Evolutionary conservation across 2,113 vertebrate species (phyloP).

Genomic region (Falcunculus frontatus): DNA sequence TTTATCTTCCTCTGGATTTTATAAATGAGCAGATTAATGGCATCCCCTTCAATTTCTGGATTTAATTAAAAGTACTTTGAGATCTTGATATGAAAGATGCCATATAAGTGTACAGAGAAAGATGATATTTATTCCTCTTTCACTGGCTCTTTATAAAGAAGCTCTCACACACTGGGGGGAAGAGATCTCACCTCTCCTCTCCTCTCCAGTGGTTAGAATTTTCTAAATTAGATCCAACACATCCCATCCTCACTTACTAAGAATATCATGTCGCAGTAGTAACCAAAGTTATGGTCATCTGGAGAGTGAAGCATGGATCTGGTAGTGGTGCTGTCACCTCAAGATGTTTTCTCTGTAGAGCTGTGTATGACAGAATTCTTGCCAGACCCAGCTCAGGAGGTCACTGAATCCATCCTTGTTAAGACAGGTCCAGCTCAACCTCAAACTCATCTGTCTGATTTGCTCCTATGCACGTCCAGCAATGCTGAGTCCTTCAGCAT

Average conservation of each 20-base stretch:
- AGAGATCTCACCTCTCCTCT: too few species aligned
- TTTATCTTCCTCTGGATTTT: not conserved
- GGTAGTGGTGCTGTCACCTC: not conserved
- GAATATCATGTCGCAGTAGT: too few species aligned
- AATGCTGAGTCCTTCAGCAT: not conserved
- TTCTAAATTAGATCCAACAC: not conserved
- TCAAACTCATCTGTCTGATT: not conserved
- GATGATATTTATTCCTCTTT: not conserved
- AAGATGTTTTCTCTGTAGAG: not conserved
- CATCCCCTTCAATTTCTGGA: not conserved
- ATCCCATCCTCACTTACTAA: not conserved
- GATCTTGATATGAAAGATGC: not conserved
- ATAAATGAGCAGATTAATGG: not conserved
- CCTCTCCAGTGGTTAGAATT: not conserved
- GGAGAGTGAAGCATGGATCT: not conserved
- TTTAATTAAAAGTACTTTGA: not conserved
- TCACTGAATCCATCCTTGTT: not conserved
- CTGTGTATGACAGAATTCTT: not conserved
- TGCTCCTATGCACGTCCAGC: accelerated
- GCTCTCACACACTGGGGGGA: not conserved
- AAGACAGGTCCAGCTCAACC: not conserved
- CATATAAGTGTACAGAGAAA: not conserved
- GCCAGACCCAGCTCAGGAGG: not conserved
- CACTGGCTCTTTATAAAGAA: not conserved
- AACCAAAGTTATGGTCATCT: not conserved